Conservation (phyloP, 2,888 invertebrate species). For the Metopia argyrocephala region DNA sequence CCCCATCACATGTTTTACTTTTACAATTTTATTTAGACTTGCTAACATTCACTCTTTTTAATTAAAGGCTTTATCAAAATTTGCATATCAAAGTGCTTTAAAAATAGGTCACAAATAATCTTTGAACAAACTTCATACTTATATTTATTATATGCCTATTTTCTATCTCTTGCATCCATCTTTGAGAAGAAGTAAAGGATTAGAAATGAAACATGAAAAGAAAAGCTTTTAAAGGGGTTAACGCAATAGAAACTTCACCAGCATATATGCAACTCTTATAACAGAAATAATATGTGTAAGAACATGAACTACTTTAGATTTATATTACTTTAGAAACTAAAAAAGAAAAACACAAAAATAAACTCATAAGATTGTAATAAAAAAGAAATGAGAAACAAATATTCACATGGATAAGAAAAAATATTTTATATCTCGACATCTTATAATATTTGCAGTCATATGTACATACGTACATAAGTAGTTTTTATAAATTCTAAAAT, state of each 20-base stretch:
- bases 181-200: constrained; percentile 4
- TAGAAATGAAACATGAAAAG: constrained; percentile 40
- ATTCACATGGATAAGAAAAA: no score
- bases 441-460: neutral
- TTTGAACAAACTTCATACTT: no score
- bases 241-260: constrained; percentile 44
- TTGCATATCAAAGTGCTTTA: no score
- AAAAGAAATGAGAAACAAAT: constrained; percentile 10
- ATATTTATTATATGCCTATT: no score
- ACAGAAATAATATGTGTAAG: neutral
- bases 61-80: no score
- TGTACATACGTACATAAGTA: no score
- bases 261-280: neutral
- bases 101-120: no score
- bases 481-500: constrained; percentile 41
- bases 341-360: neutral
- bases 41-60: no score
- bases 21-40: no score
- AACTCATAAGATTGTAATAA: constrained; percentile 62
- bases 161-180: no score
- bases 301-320: constrained; percentile 58
- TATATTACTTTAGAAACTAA: constrained; percentile 52
- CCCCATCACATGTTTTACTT: no score
- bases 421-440: neutral
- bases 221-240: constrained; percentile 62